Conservation (phyloP, 2,113 vertebrate genomes). For the Azemiops feae region DNA sequence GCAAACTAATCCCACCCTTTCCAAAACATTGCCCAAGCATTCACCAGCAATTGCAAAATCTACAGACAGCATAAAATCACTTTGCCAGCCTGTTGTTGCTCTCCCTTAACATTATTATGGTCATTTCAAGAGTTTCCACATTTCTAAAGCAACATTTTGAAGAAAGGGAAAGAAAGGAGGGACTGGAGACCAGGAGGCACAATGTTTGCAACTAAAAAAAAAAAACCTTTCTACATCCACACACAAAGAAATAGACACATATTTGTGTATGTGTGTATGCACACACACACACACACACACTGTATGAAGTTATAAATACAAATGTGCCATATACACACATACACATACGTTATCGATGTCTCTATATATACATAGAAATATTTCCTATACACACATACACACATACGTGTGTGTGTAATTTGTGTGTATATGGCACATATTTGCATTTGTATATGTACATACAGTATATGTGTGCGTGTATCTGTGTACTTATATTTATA, state of each 20-base stretch:
- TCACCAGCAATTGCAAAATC: not conserved
- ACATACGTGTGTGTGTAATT: no score
- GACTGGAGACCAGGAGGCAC: not conserved
- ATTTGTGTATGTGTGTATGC: not conserved
- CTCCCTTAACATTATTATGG: not conserved
- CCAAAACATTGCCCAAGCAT: not conserved
- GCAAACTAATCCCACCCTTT: not conserved
- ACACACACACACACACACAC: no score
- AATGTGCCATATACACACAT: no score
- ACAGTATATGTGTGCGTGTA: not conserved
- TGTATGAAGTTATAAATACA: no score
- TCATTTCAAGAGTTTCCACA: not conserved
- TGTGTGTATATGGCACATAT: not conserved
- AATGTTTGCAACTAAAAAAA: not conserved
- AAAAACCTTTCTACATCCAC: not conserved
- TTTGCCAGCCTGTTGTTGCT: not conserved
- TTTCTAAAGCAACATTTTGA: not conserved
- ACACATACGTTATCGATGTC: no score
- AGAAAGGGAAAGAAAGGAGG: not conserved
- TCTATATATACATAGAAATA: no score
- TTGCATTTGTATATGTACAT: not conserved
- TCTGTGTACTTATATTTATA: no score
- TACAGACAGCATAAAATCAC: not conserved
- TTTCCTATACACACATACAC: no score
- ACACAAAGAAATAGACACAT: not conserved